phyloP scores from a whole-genome alignment of 2,113 vertebrate species.

The Apodemus sylvaticus region DNA sequence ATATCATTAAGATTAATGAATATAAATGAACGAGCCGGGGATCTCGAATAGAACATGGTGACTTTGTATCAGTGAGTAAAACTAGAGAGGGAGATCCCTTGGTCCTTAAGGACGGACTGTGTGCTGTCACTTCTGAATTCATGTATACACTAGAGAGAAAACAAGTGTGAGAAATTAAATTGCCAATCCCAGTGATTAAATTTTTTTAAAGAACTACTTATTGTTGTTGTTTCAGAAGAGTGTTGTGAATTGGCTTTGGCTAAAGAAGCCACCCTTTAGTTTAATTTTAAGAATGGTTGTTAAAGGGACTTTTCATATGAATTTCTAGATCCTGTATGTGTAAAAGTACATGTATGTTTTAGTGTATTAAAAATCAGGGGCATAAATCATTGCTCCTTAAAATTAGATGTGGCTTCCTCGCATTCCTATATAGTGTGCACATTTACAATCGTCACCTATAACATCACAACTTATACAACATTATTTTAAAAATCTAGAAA shows the following conservation, averaged over 20 bases:
- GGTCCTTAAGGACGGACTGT: slow-evolving; percentile 49
- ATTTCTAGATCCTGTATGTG: not conserved
- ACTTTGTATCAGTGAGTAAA: slow-evolving; percentile 64
- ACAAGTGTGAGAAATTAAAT: slow-evolving; percentile 48
- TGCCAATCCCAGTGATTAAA: not conserved
- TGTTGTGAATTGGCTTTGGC: slow-evolving; percentile 18
- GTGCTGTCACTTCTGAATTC: not conserved
- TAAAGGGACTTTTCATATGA: slow-evolving; percentile 10
- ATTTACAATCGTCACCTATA: not conserved
- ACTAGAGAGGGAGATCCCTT: slow-evolving; percentile 44
- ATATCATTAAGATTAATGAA: slow-evolving; percentile 84
- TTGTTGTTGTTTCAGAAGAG: slow-evolving; percentile 37
- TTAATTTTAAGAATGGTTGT: not conserved
- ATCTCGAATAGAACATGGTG: slow-evolving; percentile 72
- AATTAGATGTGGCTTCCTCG: not conserved
- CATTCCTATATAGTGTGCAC: not conserved
- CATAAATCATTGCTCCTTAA: slow-evolving; percentile 26
- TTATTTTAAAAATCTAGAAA: not conserved
- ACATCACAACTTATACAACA: slow-evolving; percentile 21
- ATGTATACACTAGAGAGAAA: not conserved
- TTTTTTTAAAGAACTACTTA: not conserved
- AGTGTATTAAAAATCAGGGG: not conserved
- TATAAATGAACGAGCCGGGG: slow-evolving; percentile 72
- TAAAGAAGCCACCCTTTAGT: slow-evolving; percentile 7
- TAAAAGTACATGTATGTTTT: slow-evolving; percentile 12